Evolutionary conservation across 37 sponge, comb jelly and placozoan species (phyloP), one percentile per base, ranked within the genome.

Genomic region (Ianthella basta): DNA sequence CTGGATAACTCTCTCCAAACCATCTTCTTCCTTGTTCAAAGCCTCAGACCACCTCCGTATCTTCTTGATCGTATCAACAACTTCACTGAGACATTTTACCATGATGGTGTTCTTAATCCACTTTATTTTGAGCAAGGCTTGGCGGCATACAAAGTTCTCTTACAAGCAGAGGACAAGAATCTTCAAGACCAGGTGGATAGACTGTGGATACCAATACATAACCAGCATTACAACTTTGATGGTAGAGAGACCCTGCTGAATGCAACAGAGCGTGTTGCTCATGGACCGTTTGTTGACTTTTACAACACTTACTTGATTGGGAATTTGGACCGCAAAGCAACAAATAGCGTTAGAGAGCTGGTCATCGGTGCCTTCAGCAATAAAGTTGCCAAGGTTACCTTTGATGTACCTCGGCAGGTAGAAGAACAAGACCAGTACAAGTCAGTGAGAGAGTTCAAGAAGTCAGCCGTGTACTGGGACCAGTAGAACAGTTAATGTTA

Each of bases 11-110:
- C 54, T 10, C 23, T 20, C 30, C 50, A 44, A 3, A 80, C 85
- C 18, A 38, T 89, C 55, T 86, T 89, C 33, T 70, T 89, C 18
- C 32, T 96, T 0, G 86, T 96, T 24, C 94, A 96, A 82, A 93
- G 97, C 57, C 72, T 50, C 12, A 83, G 82, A 35, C 32, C 82
- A 72, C 84, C 94, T 10, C 19, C 38, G 10, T 37, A 82, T 12
- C 85, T 96, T 23, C 54, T 83, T 29, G 38, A 75, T 0, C 37
- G 86, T 20, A 88, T 86, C 33, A 44, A 87, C 38, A 38, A 44
- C 13, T 96, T 96, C 73, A 55, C 93, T 25, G n/a, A 34, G 1
- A 41, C 74, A 0, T 80, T 36, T 23, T 84, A 75, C 74, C 5
- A 56, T 23, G 60, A 59, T 3, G 73, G 32, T 0, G 32, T 81